Evolutionary conservation across 2,797 vertebrate species (phyloP).

Genomic region (Notolepis coatsorum): DNA sequence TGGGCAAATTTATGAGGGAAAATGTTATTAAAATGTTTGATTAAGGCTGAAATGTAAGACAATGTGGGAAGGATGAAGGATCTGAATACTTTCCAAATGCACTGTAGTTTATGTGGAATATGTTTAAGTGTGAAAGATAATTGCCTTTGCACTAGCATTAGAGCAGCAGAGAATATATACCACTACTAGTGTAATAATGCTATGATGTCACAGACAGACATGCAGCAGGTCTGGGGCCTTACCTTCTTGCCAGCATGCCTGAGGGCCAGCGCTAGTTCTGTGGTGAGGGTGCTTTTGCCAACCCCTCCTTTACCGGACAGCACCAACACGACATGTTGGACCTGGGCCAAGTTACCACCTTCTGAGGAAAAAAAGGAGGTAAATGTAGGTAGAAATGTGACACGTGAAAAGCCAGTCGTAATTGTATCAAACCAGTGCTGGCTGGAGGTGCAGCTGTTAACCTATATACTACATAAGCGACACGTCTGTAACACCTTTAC

Average conservation of each 20-base stretch:
- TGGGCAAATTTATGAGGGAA: too few relatives aligned
- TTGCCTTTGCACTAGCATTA: too few relatives aligned
- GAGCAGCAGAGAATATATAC: too few relatives aligned
- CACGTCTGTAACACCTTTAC: neutral
- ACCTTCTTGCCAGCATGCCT: constrained; percentile 89
- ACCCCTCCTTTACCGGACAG: constrained; percentile 97
- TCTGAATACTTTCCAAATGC: too few relatives aligned
- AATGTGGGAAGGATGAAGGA: too few relatives aligned
- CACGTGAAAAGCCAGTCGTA: too few relatives aligned
- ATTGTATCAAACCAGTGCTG: neutral
- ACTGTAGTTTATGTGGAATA: too few relatives aligned
- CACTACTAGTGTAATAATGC: too few relatives aligned
- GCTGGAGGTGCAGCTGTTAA: neutral
- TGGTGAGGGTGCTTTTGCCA: constrained; percentile 94
- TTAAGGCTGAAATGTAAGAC: too few relatives aligned
- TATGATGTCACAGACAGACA: neutral
- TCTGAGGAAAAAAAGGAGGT: constrained; percentile 24
- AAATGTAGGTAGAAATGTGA: neutral
- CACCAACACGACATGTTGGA: constrained; percentile 87
- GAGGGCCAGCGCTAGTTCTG: constrained; percentile 89
- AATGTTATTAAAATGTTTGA: too few relatives aligned
- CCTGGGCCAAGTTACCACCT: constrained; percentile 78
- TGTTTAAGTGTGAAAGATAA: too few relatives aligned
- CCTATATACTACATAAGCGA: neutral
- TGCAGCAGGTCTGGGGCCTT: constrained; percentile 21